Percentiles rank a stretch among this genome's conserved stretches.
Conservation (phyloP, 2,797 vertebrate species). For the Urophycis tenuis region DNA sequence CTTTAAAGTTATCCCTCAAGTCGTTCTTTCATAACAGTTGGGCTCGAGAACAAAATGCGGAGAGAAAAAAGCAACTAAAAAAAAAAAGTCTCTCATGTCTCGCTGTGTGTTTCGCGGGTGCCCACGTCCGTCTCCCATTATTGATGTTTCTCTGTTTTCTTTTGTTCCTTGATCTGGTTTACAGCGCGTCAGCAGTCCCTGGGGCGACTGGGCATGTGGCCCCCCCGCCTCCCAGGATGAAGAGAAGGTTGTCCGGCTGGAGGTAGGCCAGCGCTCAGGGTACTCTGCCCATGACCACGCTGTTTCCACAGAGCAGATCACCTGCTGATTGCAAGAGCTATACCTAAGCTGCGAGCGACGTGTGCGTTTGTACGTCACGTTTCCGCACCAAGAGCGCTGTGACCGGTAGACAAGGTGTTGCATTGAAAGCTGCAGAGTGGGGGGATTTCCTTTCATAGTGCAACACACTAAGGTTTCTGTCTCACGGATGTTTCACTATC, state of each 20-base stretch:
- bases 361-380: no score
- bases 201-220: slow-evolving; percentile 47
- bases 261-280: slow-evolving; percentile 41
- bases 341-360: not conserved
- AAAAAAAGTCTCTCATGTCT: not conserved
- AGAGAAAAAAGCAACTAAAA: no score
- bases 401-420: not conserved
- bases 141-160: slow-evolving; percentile 12
- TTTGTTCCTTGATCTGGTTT: slow-evolving; percentile 24
- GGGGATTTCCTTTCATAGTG: not conserved
- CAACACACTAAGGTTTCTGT: no score
- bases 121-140: slow-evolving; percentile 14
- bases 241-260: slow-evolving; percentile 30
- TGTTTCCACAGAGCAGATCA: not conserved
- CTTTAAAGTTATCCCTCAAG: not conserved
- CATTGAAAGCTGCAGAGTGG: not conserved
- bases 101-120: not conserved
- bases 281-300: not conserved
- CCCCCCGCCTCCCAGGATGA: slow-evolving; percentile 45
- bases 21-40: not conserved
- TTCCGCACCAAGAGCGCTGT: no score
- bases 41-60: not conserved
- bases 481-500: no score
- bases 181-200: slow-evolving; percentile 47
- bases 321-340: not conserved